Conservation (phyloP, 1,140 invertebrate species). For the Drosophila arawakana region DNA sequence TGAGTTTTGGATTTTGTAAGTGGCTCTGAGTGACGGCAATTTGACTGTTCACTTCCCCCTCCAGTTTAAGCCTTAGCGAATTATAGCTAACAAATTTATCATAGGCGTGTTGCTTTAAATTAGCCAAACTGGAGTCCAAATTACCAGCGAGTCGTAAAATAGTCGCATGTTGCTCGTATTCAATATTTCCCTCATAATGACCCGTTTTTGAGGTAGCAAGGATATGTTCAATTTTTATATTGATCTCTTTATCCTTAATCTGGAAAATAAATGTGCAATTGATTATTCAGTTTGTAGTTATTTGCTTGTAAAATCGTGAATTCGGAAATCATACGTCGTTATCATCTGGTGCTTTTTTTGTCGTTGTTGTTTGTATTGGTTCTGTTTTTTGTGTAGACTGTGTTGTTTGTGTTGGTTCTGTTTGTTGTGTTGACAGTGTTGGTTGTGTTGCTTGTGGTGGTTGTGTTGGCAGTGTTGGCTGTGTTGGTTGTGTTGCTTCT, state of each 20-base stretch:
- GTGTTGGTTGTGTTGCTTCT: background rate
- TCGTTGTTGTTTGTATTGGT: background rate
- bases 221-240: background rate
- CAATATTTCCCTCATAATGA: constrained; percentile 24
- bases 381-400: background rate
- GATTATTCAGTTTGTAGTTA: background rate
- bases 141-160: background rate
- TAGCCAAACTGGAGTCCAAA: background rate
- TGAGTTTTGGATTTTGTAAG: background rate
- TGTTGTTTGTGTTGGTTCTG: background rate
- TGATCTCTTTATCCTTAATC: background rate
- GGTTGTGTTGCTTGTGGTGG: background rate
- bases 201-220: constrained; percentile 5
- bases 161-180: constrained; percentile 8
- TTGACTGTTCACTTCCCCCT: constrained; percentile 14
- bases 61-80: constrained; percentile 23
- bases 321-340: background rate
- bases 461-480: background rate
- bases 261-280: background rate
- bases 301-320: background rate
- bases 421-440: background rate
- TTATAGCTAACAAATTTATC: constrained; percentile 24
- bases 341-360: background rate
- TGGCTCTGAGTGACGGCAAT: constrained; percentile 21
- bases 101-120: constrained; percentile 5